These are phyloP conservation scores for Thomomys bottae DNA, from an alignment of 2,113 vertebrate genomes.

Conservation along the genomic window DNA sequence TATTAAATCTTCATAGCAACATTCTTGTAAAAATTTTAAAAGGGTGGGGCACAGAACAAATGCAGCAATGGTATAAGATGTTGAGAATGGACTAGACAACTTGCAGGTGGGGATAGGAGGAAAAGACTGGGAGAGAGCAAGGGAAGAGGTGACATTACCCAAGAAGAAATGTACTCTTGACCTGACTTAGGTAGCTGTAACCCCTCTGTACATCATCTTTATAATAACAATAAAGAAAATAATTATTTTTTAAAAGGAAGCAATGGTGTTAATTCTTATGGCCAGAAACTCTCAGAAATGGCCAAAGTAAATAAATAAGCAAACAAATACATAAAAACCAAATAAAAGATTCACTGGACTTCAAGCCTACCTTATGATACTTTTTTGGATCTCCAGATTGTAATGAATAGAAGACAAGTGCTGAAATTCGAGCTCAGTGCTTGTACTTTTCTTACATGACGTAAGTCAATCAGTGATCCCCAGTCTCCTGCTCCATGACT, in stretches of 20 bases:
- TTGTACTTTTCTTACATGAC: not conserved
- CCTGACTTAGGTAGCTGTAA: too few species aligned
- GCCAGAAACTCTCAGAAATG: not conserved
- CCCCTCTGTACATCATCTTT: too few species aligned
- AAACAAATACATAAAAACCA: not conserved
- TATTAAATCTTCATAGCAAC: not conserved
- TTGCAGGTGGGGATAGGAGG: too few species aligned
- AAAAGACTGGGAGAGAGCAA: too few species aligned
- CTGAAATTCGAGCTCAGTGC: not conserved
- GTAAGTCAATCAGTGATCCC: not conserved
- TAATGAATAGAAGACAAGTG: not conserved
- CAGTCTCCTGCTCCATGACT: not conserved
- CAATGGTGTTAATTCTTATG: not conserved
- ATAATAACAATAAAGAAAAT: too few species aligned
- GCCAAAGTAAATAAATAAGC: not conserved
- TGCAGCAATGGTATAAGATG: too few species aligned
- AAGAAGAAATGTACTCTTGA: too few species aligned
- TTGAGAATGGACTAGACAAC: too few species aligned
- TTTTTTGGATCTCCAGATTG: not conserved
- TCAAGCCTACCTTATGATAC: not conserved
- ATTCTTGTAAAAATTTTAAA: too few species aligned
- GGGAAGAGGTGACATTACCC: too few species aligned
- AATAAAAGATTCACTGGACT: not conserved
- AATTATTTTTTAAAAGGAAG: too few species aligned
- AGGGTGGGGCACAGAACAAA: too few species aligned